Evolutionary conservation across 2,113 vertebrate genomes (phyloP), one percentile per base, ranked within the genome.

Genomic region (Trematocara stigmaticum): DNA sequence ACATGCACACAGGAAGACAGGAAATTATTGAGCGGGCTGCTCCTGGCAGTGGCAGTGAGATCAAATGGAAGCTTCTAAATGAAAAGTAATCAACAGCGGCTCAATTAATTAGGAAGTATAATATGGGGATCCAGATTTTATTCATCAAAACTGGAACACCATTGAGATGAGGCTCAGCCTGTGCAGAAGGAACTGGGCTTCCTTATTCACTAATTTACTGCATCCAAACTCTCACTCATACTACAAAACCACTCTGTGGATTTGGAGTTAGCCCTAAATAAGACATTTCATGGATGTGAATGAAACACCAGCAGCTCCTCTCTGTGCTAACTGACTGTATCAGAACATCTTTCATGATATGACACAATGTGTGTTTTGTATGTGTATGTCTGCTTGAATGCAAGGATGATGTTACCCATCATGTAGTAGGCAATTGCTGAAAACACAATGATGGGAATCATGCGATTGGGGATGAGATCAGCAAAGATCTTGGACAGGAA

Each of bases 401-500:
- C 16, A 57, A 55, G 34, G 31, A 31, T 20, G 40, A 53, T 78
- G 26, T 78, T 93, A 97, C 96, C 97, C 96, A 97, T 97, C 97
- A 97, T 97, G 31, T 95, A 97, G 83, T 97, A 97, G 23, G 93
- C 79, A 18, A 97, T 96, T 78, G 92, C 82, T n/a, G 95, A 95
- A 92, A 97, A 96, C 6, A 94, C 5, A 20, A 97, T 56, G 66
- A 97, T 94, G 3, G 96, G 96, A 5, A 97, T 34, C n/a, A 97
- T 93, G 53, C 96, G 96, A 87, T 97, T 97, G 18, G 96, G 97
- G 45, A 97, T 64, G 79, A 97, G 94, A 83, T 97, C 96, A 15
- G 94, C 95, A 64, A 97, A 95, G 81, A 97, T 82, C 93, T 96
- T 96, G 45, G 95, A 95, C 78, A 96, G 90, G 92, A 95, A 95